Evolutionary conservation across 1,140 invertebrate genomes (phyloP).

Genomic region (Pogonomyrmex barbatus): DNA sequence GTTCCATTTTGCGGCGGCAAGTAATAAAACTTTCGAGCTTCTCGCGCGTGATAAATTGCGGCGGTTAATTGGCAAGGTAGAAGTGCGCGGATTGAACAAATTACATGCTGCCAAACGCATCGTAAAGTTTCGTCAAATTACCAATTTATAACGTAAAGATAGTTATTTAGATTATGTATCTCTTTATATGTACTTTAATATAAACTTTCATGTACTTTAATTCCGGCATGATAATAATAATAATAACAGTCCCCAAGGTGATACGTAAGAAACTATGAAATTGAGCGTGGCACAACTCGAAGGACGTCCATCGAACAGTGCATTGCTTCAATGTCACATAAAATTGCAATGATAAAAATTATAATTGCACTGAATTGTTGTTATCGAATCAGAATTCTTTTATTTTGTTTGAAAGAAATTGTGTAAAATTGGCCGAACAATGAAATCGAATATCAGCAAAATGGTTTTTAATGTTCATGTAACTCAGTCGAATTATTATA

Average conservation of each 20-base stretch:
- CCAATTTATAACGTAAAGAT: not conserved
- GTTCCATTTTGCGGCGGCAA: not conserved
- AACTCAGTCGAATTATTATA: not conserved
- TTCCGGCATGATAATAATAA: conserved; percentile 36
- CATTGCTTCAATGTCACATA: conserved; percentile 35
- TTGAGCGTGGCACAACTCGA: conserved; percentile 47
- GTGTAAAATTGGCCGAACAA: not conserved
- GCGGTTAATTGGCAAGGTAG: not conserved
- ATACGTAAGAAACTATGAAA: conserved; percentile 49
- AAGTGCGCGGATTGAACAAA: not conserved
- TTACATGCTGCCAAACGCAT: not conserved
- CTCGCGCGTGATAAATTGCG: conserved; percentile 15
- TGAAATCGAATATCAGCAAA: conserved; percentile 5
- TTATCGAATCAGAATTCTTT: not conserved
- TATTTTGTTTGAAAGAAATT: not conserved
- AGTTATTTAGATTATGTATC: not conserved
- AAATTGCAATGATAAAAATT: conserved; percentile 48
- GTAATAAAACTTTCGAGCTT: conserved; percentile 8
- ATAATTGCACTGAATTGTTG: not conserved
- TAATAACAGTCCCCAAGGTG: conserved; percentile 23
- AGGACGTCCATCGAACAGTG: conserved; percentile 4
- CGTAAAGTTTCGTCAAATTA: not conserved
- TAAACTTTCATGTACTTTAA: conserved; percentile 8
- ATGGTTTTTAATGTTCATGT: not conserved
- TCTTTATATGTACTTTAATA: no score